Evolutionary conservation across 2,113 vertebrate species (phyloP).

Genomic region (Pelecanoides urinatrix): DNA sequence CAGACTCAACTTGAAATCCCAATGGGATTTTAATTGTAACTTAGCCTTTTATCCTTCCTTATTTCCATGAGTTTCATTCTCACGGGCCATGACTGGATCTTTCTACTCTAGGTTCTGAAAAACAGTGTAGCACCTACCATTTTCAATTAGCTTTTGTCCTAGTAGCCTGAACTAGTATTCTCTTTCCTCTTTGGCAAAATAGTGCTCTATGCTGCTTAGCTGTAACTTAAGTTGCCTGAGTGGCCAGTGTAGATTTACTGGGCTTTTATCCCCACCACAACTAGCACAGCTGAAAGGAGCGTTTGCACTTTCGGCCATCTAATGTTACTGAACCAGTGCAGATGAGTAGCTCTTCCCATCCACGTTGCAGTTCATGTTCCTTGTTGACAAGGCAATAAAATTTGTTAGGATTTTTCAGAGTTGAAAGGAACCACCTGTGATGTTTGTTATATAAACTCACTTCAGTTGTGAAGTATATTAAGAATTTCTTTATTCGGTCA

Average conservation of each 20-base stretch:
- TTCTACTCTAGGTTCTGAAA: neutral
- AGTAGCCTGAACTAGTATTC: neutral
- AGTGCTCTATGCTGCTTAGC: neutral
- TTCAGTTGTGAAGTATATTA: neutral
- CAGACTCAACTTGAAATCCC: neutral
- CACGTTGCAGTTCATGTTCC: neutral
- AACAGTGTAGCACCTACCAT: neutral
- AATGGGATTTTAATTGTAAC: neutral
- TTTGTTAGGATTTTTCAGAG: neutral
- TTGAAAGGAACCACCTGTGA: neutral
- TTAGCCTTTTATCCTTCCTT: neutral
- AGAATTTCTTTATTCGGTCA: neutral
- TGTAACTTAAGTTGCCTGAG: neutral
- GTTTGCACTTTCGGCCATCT: neutral
- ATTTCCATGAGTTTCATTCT: neutral
- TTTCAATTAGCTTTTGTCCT: neutral
- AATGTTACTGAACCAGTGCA: neutral
- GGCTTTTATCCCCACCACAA: neutral
- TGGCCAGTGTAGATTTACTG: neutral
- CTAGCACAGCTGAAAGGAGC: neutral
- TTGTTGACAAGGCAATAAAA: neutral
- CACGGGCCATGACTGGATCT: rapidly evolving
- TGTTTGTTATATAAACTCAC: neutral
- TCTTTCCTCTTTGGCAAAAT: neutral
- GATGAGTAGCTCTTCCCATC: neutral